Base-by-base conservation (phyloP, 2,888 invertebrate genomes). In the Pterostichus madidus region DNA sequence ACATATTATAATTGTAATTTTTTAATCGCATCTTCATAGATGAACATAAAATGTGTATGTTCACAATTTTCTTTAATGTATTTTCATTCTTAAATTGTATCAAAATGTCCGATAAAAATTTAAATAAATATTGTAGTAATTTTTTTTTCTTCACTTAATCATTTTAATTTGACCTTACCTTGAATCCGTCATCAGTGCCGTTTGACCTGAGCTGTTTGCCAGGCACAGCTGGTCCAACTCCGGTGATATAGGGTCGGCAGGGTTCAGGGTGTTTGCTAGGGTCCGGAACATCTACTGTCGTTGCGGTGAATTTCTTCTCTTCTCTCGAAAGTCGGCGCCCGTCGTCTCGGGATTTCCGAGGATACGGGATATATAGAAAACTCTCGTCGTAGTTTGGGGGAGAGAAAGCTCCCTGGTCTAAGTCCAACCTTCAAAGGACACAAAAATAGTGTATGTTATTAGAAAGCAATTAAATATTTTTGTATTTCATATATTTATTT, bases 301-400 rank as follows among this genome's bases (percentile, higher is more conserved):
- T 75, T 80, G 17, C 68, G 75, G 76, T 77, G 35, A 53, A 83
- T 11, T 17, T 71, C 44, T 71, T 71, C 44, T 71, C 44, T 11
- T 71, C 68, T 61, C 46, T 73, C 59, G 78, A 53, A 75, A 59
- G 82, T 39, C 17, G 81, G 44, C 56, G 56, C 39, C 80, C 80
- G 39, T 83, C 78, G 13, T 73, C 75, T n/a, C 17, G 84, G 53
- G 53, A 83, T 64, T 79, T 31, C 87, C 86, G 77, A 87, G 87
- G 80, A 35, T 83, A 80, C 10, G 61, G 83, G 85, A 94, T 92
- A 88, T 93, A 93, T 88, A 94, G 94, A 88, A 95, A 95, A 77
- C 93, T 94, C 87, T 95, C 95, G 89, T 95, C 95, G 56, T 94
- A 93, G 32, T 94, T 93, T 1, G 95, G 95, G 17, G 96, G 95